Evolutionary conservation across 2,797 vertebrate species (phyloP), one percentile per base, ranked within the genome.

Genomic region (Limnodromus scolopaceus): DNA sequence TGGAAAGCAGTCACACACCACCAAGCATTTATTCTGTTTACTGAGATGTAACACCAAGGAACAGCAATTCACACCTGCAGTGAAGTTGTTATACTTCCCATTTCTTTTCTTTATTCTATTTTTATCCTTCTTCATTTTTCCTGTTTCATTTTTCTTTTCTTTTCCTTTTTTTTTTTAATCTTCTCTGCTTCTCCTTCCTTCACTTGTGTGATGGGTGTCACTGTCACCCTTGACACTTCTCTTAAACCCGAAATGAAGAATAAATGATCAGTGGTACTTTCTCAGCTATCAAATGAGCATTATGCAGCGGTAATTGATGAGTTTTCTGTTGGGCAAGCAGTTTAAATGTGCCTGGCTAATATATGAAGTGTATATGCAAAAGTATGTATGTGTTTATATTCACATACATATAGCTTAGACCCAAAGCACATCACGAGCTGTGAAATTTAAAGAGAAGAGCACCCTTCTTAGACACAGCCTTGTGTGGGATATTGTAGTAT

Each of bases 1-100:
- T 98, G 98, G 97, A 97, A 97, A 96, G 95, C 91, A 92, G 97
- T 96, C 95, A 96, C 96, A 97, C 96, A 96, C 66, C 84, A 96
- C 69, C 96, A 96, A 94, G 89, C 97, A 93, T 95, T 96, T 96
- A 96, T 96, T 96, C 85, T 91, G 95, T 97, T 97, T 98, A 96
- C 96, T 92, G 96, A 97, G 93, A 97, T 96, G 96, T 96, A 95
- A 93, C 86, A 95, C 64, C 38, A 91, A 95, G 86, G 88, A 84
- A 84, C 86, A 94, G 96, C 94, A 91, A 92, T 96, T 98, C 90
- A 95, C 94, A 97, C 96, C 97, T 98, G 94, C 94, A 89, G 82
- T 17, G 75, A 97, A 94, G 95, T 92, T 93, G 94, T 94, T 87
- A 96, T 95, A 92, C 97, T 93, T 96, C 90, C 80, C 74, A 64